phyloP scores from a whole-genome alignment of 2,113 vertebrate genomes.

The Elachura formosa region DNA sequence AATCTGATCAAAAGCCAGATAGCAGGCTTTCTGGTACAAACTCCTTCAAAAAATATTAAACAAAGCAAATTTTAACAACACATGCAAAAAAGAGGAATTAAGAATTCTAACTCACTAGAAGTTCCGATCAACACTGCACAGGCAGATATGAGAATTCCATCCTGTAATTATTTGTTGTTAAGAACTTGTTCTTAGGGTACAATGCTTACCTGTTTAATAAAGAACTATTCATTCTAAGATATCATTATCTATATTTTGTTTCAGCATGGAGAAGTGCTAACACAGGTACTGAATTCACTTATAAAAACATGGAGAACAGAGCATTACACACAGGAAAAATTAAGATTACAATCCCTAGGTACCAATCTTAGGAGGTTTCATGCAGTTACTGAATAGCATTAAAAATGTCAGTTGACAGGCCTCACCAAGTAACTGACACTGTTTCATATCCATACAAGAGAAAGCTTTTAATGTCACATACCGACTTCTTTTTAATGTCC shows the following conservation, averaged over 20 bases:
- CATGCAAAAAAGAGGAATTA: background rate
- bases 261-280: background rate
- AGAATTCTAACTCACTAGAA: background rate
- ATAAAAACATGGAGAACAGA: slow-evolving; percentile 15
- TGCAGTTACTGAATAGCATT: slow-evolving; percentile 1
- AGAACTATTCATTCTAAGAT: background rate
- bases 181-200: background rate
- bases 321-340: slow-evolving; percentile 16
- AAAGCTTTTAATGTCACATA: slow-evolving; percentile 77
- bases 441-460: slow-evolving; percentile 51
- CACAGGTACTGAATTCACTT: background rate
- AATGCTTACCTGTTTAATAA: background rate
- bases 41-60: background rate
- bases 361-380: background rate
- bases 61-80: background rate
- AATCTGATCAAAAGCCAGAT: background rate
- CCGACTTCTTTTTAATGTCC: slow-evolving; percentile 94
- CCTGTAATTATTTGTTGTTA: background rate
- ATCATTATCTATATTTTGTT: background rate
- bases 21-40: background rate
- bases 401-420: slow-evolving; percentile 20
- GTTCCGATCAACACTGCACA: background rate
- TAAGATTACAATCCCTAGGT: background rate
- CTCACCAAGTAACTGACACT: slow-evolving; percentile 56
- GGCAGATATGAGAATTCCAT: background rate